Evolutionary conservation across 2,113 vertebrate genomes (phyloP), one percentile per base, ranked within the genome.

Genomic region (Indicator maculatus): DNA sequence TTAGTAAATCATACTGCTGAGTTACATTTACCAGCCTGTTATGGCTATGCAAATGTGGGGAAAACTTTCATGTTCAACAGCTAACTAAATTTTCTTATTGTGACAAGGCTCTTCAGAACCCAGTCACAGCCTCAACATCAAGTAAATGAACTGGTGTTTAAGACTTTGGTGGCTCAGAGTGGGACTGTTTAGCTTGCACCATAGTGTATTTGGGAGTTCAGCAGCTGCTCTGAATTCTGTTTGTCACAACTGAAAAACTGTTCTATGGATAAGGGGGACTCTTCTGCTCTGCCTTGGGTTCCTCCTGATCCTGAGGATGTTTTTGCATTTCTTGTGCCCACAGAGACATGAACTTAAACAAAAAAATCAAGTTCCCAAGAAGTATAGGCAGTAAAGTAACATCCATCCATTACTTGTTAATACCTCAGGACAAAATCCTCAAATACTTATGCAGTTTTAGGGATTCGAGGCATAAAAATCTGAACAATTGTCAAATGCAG

Each of bases 401-500:
- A 11, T 20, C 7, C 2, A 41, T 30, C 30, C 12, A 7, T 44
- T 71, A 41, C 2, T 5, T 5, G 0, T 66, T 39, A 41, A 38
- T 50, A 27, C 1, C 8, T 44, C 23, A 13, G 41, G 9, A 20
- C 12, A 84, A 65, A 69, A 72, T 7, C 33, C 16, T 4, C 20
- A 30, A 3, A 1, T 19, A 8, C 1, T 3, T 30, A 2, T 55
- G 3, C 33, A 39, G 10, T 2, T 80, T 63, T 45, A 67, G 36
- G 23, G 72, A 30, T 5, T 23, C 17, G 9, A 72, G 15, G 3
- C 18, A 31, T 11, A 66, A 69, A 60, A 53, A 16, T 17, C 38
- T 0, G 1, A 39, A 7, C 3, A 58, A 36, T 20, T 33, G 12
- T 16, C 5, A 30, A 38, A 50, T 15, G 4, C 33, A 10, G 3